Evolutionary conservation across 1,140 invertebrate genomes (phyloP).

Genomic region (Leptopilina boulardi): DNA sequence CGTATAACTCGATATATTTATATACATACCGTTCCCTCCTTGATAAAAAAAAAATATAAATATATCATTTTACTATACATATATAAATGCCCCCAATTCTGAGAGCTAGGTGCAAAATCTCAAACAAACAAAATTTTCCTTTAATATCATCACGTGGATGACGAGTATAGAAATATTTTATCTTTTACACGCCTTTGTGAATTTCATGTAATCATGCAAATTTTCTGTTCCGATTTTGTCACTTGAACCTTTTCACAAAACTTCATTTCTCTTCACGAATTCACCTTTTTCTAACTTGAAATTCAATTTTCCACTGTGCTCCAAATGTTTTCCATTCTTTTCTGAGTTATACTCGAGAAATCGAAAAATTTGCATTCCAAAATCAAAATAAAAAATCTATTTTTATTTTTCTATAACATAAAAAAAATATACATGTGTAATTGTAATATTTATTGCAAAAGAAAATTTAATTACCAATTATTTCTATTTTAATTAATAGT

Average conservation of each 20-base stretch:
- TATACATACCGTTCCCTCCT: constrained; percentile 45
- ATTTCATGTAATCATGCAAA: background rate
- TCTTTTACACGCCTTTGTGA: background rate
- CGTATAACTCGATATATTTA: constrained; percentile 52
- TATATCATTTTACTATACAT: constrained; percentile 32
- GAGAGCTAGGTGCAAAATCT: constrained; percentile 7
- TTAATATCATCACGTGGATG: background rate
- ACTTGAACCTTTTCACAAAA: background rate
- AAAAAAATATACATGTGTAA: no score
- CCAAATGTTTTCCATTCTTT: background rate
- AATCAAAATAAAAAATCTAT: background rate
- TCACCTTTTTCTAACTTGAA: background rate
- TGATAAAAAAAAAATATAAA: no score
- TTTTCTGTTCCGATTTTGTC: background rate
- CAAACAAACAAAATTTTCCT: constrained; percentile 7
- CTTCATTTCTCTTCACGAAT: background rate
- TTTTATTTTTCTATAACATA: background rate
- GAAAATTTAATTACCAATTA: no score
- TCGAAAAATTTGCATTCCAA: constrained; percentile 12
- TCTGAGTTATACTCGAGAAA: background rate
- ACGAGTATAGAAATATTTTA: background rate
- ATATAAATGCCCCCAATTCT: no score
- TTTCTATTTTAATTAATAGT: no score
- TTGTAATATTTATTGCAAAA: no score
- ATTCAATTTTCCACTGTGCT: background rate